Evolutionary conservation across 2,113 vertebrate genomes (phyloP), one percentile per base, ranked within the genome.

Genomic region (Ursus arctos): DNA sequence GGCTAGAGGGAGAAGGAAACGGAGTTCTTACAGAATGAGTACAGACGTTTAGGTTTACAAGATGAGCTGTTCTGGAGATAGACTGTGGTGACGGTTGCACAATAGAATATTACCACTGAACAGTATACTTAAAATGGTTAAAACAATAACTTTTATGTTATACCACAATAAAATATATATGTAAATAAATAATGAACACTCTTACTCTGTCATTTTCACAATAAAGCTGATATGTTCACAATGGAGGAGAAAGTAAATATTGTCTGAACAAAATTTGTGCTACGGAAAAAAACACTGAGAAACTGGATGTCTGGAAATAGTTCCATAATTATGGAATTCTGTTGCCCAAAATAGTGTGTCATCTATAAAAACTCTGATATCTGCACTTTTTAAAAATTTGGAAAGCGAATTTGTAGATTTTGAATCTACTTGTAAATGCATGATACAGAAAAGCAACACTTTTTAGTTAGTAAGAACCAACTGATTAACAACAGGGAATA

Each of bases 281-380:
- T 79, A 59, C 65, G 47, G 22, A 92, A 57, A 79, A 72, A 80
- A 87, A 47, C 26, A 89, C 31, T 95, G 49, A 88, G 63, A 84
- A 94, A 84, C 18, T 84, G 7, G 33, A 65, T 65, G 7, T 71
- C 61, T 74, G 47, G 55, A 91, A 94, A 21, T 36, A 80, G 26
- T 61, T 72, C 47, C 76, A 74, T 33, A 22, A 59, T 74, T 67
- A 55, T 81, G 10, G 18, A 80, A 63, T 84, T 92, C 61, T 88
- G n/a, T 72, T 82, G n/a, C 80, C 47, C 51, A 84, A 93, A 94
- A 72, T 53, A 79, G 26, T 83, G 21, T 93, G 69, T 77, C 82
- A 88, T 63, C 61, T 65, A 65, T 91, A 72, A 96, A 89, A 94
- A 74, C 22, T 81, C 57, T 88, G 53, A 49, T 84, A 80, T 31